A percentile compares a stretch with the other conserved stretches of the same genome.
These are phyloP conservation scores for Trinorchestia longiramus DNA, from an alignment of 1,140 invertebrate species.

Conservation along the genomic window DNA sequence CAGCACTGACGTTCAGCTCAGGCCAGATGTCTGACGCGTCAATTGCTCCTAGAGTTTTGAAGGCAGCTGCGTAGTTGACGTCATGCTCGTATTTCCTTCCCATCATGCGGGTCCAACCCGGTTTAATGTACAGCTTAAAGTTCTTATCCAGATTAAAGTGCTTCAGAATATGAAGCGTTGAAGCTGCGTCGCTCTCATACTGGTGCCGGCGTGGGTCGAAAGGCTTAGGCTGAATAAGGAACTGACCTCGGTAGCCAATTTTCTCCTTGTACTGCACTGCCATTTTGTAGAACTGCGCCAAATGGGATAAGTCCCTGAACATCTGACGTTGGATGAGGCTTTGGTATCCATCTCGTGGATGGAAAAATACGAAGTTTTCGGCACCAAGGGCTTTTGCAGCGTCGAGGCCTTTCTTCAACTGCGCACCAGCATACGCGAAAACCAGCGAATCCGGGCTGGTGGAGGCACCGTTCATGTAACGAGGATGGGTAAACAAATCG, in stretches of 20 bases:
- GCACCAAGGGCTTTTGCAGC: constrained; percentile 62
- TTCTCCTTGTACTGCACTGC: constrained; percentile 65
- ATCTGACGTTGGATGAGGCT: constrained; percentile 63
- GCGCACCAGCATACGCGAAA: constrained; percentile 64
- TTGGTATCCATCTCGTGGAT: constrained; percentile 66
- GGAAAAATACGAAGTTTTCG: constrained; percentile 66
- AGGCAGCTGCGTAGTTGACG: constrained; percentile 63
- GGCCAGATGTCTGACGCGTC: constrained; percentile 63
- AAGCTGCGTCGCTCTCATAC: constrained; percentile 64
- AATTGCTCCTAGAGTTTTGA: constrained; percentile 63
- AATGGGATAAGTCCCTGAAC: constrained; percentile 63
- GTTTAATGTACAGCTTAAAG: constrained; percentile 65
- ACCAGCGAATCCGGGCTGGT: constrained; percentile 65
- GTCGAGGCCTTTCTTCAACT: constrained; percentile 63
- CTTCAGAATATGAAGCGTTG: constrained; percentile 61
- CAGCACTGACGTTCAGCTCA: constrained; percentile 55
- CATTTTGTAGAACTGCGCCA: constrained; percentile 66
- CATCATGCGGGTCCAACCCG: constrained; percentile 59
- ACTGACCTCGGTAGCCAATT: constrained; percentile 65
- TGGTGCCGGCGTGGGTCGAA: constrained; percentile 63
- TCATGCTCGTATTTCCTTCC: constrained; percentile 63
- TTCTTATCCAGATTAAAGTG: constrained; percentile 64
- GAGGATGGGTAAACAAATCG: constrained; percentile 65
- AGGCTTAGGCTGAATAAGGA: constrained; percentile 65
- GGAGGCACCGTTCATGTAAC: constrained; percentile 65